Evolutionary conservation across 2,797 vertebrate species (phyloP), one percentile per base, ranked within the genome.

Genomic region (Enteromius radiatus): DNA sequence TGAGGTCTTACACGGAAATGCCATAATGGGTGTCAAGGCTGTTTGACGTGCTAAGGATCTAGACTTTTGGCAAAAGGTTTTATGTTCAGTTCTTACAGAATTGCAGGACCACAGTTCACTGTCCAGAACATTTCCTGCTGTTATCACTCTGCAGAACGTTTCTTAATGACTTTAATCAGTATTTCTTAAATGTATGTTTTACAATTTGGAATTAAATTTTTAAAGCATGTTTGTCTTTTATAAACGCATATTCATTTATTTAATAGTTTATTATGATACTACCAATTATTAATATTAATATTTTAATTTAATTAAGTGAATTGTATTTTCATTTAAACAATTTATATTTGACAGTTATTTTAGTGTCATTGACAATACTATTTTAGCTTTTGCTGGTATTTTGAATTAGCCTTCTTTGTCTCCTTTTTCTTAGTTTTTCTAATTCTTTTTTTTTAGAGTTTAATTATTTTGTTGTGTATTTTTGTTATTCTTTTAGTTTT

Each of bases 1-100:
- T 45, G 5, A 9, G 68, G 21, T 80, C 14, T 80, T 28, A 47
- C 78, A 36, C 26, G 47, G 38, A 74, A 41, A 21, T 64, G 41
- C 26, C 56, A 64, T 26, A 33, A 64, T 21, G 14, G 15, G 56
- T 68, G 31, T 54, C 54, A 23, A 49, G 10, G 21, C 52, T 47
- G 38, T 43, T 68, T 43, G 21, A 15, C 12, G 14, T 15, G 23
- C 4, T 9, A 43, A 67, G 33, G n/a, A 8, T 68, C 11, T 65
- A 3, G 19, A 38, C 33, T 69, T 15, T 47, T 17, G 41, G 23
- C n/a, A 43, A 14, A n/a, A 38, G 15, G 1, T n/a, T n/a, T 67
- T 38, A n/a, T 43, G 12, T 45, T 69, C 14, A 26, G n/a, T 45
- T 38, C 33, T 5, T 5, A 38, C 38, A 65, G 63, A 65, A 21